Conservation (phyloP, 1,140 invertebrate genomes). For the Cydia amplana region DNA sequence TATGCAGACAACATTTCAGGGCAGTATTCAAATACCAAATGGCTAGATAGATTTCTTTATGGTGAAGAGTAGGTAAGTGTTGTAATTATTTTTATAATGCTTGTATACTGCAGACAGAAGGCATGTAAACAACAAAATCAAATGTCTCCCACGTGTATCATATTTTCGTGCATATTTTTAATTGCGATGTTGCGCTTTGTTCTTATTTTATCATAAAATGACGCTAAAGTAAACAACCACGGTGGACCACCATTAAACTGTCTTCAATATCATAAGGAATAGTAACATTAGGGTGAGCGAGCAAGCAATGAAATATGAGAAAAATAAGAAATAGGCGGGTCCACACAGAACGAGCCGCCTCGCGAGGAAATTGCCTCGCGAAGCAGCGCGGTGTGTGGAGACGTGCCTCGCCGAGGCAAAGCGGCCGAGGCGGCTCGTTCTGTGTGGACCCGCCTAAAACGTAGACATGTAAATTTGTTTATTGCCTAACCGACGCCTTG, state of each 20-base stretch:
- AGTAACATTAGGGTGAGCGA: slow-evolving; percentile 4
- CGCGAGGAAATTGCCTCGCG: too few species aligned
- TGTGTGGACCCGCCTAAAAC: neutral
- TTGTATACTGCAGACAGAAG: slow-evolving; percentile 22
- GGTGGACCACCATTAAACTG: slow-evolving; percentile 26
- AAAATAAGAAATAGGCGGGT: neutral
- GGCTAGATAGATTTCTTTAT: slow-evolving; percentile 62
- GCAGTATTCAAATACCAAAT: slow-evolving; percentile 74
- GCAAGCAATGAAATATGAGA: slow-evolving; percentile 27
- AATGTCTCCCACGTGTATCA: slow-evolving; percentile 25
- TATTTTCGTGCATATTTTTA: slow-evolving; percentile 29
- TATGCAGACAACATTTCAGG: slow-evolving; percentile 50
- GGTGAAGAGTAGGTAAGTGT: slow-evolving; percentile 43
- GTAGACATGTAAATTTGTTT: slow-evolving; percentile 27
- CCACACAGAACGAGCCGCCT: too few species aligned
- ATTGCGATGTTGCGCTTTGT: slow-evolving; percentile 15
- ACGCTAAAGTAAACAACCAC: neutral
- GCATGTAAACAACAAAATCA: slow-evolving; percentile 32
- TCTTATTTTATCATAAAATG: slow-evolving; percentile 10
- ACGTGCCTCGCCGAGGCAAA: too few species aligned
- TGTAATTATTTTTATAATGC: slow-evolving; percentile 36
- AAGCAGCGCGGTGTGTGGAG: too few species aligned
- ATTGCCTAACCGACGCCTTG: slow-evolving; percentile 29
- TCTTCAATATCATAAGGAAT: slow-evolving; percentile 26
- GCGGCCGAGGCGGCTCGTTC: too few species aligned